Base-by-base conservation (phyloP, 2,113 vertebrate species). In the Cynopterus brachyotis region DNA sequence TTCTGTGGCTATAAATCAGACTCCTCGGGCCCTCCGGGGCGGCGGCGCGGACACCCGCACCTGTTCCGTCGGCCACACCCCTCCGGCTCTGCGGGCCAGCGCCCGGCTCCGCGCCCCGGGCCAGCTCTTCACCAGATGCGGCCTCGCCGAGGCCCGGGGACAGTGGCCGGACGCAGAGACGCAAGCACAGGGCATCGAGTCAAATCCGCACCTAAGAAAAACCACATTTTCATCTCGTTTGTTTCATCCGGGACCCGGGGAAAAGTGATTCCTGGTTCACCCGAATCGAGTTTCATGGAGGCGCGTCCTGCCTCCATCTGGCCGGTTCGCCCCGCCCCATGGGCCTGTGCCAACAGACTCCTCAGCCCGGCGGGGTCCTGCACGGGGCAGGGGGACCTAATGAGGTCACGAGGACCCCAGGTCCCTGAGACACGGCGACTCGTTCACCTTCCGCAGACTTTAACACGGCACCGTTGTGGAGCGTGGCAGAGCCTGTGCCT, bases 321-420 rank as follows among this genome's bases (percentile, higher is more conserved):
- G 45, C 55, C n/a, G n/a, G n/a, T n/a, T n/a, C 9, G 2, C 3
- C 0, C 3, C 12, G 30, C 35, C 84, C 70, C 10, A 15, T 26
- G 45, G 59, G 37, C 37, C 42, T 55, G 22, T 69, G 12, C 7
- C 20, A 26, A 11, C 4, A n/a, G 60, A 20, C 37, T 67, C 3
- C 0, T 47, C 32, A 0, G 2, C 11, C 16, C 0, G 0, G 28
- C 0, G n/a, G 19, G 28, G 7, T 3, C 2, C 72, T 32, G 6
- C 91, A 16, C 9, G 17, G 19, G 28, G 72, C 40, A 1, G 1
- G 17, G n/a, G 37, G 11, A 2, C 0, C 1, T 22, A 4, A 4
- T 0, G 22, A 16, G 1, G 13, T 15, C 81, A 20, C 24, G 2
- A 3, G 37, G 32, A 2, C n/a, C 50, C 42, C 4, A 0, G 7